Percentiles rank a stretch among this genome's conserved stretches.
Evolutionary conservation across 2,797 vertebrate genomes (phyloP).

Genomic region (Lacerta bilineata): DNA sequence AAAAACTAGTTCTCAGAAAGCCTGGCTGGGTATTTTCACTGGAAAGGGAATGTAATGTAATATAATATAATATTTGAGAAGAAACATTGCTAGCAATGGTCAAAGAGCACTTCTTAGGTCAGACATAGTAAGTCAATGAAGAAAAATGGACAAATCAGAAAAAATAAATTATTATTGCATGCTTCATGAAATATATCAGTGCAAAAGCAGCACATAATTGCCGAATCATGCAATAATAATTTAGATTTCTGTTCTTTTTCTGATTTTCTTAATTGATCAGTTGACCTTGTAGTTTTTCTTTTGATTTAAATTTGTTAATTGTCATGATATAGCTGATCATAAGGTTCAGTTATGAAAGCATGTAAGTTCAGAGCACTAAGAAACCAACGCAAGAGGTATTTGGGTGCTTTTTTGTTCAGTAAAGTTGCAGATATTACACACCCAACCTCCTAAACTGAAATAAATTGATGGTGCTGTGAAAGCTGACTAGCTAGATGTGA

Average conservation of each 20-base stretch:
- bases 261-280: neutral
- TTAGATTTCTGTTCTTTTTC: neutral
- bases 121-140: no score
- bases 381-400: neutral
- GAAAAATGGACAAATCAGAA: no score
- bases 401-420: no score
- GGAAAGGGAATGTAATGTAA: no score
- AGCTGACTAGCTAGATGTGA: constrained; percentile 4
- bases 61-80: no score
- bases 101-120: neutral
- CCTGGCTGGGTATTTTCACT: neutral
- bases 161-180: no score
- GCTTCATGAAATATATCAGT: no score
- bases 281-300: neutral
- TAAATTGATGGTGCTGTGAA: constrained; percentile 17
- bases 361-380: neutral
- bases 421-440: neutral
- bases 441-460: constrained; percentile 2
- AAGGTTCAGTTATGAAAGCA: neutral
- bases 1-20: neutral
- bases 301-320: neutral
- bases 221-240: neutral
- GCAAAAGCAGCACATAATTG: no score
- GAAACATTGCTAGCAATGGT: no score
- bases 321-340: neutral